These are phyloP conservation scores for Eilema sororculum DNA, from an alignment of 2,888 invertebrate species.

Conservation along the genomic window DNA sequence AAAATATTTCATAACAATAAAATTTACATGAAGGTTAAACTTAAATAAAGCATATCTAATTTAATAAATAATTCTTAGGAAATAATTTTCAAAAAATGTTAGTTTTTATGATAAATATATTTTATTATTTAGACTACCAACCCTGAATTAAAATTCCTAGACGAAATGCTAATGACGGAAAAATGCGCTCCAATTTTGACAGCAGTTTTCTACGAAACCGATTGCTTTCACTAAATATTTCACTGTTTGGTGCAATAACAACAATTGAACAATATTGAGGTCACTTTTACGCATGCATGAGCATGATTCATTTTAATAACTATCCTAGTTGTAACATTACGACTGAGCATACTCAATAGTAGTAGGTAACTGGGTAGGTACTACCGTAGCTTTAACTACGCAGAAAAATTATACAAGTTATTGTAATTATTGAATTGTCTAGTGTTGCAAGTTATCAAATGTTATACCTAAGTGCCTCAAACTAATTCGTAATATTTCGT, in stretches of 20 bases:
- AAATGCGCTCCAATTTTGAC: neutral
- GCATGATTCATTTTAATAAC: constrained; percentile 61
- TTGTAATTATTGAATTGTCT: neutral
- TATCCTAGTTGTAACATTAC: constrained; percentile 40
- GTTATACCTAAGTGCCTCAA: no score
- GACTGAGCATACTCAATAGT: constrained; percentile 35
- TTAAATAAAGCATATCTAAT: neutral
- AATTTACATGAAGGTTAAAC: neutral
- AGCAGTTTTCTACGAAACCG: constrained; percentile 2
- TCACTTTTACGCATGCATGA: constrained; percentile 64
- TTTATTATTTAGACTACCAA: constrained; percentile 1
- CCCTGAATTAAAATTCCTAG: constrained; percentile 3
- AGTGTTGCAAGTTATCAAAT: neutral
- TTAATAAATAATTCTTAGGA: neutral
- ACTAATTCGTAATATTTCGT: no score
- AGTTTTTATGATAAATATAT: neutral
- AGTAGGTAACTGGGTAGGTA: neutral
- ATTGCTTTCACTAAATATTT: constrained; percentile 53
- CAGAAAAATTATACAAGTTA: neutral
- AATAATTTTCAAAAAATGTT: neutral
- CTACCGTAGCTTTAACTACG: neutral
- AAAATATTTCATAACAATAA: neutral
- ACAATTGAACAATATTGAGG: constrained; percentile 57
- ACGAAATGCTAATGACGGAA: neutral
- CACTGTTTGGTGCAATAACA: constrained; percentile 53